Percentiles rank a stretch among this genome's conserved stretches.
phyloP scores from a whole-genome alignment of 2,113 vertebrate genomes.

The Paramormyrops kingsleyae region DNA sequence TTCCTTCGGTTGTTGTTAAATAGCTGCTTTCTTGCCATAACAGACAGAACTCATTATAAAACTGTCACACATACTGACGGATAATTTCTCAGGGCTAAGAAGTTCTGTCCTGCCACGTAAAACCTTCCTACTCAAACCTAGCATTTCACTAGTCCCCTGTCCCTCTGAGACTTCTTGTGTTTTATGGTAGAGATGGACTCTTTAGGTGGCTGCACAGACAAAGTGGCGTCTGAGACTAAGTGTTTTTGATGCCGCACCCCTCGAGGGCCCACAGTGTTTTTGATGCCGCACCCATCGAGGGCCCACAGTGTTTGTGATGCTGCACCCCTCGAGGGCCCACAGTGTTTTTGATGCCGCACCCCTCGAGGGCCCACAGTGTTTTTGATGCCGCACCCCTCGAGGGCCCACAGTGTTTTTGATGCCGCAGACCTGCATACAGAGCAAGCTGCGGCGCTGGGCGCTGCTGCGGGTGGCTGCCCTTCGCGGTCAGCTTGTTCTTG shows the following conservation, averaged over 20 bases:
- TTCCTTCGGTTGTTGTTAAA: background rate
- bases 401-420: background rate
- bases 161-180: background rate
- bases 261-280: background rate
- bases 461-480: no score
- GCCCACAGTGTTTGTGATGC: no score
- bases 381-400: background rate
- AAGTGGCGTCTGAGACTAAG: no score
- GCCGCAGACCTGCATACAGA: background rate
- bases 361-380: background rate
- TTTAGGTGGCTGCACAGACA: background rate
- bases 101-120: no score
- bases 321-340: no score
- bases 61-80: no score
- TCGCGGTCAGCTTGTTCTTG: no score
- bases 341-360: background rate
- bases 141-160: background rate
- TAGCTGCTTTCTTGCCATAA: background rate
- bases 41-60: background rate
- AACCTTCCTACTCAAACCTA: background rate
- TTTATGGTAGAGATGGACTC: background rate
- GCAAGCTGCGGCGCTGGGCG: no score
- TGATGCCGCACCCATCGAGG: no score
- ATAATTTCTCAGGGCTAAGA: no score
- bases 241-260: no score